A percentile compares a stretch with the other conserved stretches of the same genome.
These are phyloP conservation scores for Phyllostomus hastatus DNA, from an alignment of 2,113 vertebrate genomes.

Conservation along the genomic window DNA sequence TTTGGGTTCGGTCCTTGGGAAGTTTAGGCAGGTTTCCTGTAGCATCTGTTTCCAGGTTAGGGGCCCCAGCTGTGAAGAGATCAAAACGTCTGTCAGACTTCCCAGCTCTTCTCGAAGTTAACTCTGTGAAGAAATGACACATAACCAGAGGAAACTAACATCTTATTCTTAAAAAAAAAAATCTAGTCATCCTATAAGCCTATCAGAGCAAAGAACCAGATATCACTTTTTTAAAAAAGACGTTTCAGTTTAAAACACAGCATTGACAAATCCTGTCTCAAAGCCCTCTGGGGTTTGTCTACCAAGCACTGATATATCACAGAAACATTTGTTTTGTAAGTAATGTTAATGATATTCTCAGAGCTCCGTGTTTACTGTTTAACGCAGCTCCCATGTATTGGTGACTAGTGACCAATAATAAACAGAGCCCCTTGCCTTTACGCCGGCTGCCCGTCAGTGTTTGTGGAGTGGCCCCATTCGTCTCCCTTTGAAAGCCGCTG, in stretches of 20 bases:
- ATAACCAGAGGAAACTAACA: background rate
- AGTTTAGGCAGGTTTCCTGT: background rate
- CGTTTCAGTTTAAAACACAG: conserved; percentile 39
- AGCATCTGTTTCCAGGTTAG: background rate
- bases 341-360: conserved; percentile 53
- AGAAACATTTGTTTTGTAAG: conserved; percentile 65
- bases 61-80: background rate
- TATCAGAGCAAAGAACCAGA: conserved; percentile 31
- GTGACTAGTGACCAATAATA: conserved; percentile 55
- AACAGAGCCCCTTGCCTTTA: conserved; percentile 31
- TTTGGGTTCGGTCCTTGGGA: background rate
- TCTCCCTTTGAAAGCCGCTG: conserved; percentile 30
- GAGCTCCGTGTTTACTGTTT: conserved; percentile 63
- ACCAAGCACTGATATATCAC: background rate
- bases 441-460: conserved; percentile 1
- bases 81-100: background rate
- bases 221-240: conserved; percentile 6
- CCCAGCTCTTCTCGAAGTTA: background rate
- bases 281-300: conserved; percentile 19
- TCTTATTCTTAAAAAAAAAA: background rate
- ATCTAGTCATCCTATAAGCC: background rate
- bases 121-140: background rate
- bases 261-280: background rate
- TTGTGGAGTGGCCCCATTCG: conserved; percentile 42
- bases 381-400: conserved; percentile 57